Evolutionary conservation across 2,797 vertebrate genomes (phyloP).

Genomic region (Spea hammondii): DNA sequence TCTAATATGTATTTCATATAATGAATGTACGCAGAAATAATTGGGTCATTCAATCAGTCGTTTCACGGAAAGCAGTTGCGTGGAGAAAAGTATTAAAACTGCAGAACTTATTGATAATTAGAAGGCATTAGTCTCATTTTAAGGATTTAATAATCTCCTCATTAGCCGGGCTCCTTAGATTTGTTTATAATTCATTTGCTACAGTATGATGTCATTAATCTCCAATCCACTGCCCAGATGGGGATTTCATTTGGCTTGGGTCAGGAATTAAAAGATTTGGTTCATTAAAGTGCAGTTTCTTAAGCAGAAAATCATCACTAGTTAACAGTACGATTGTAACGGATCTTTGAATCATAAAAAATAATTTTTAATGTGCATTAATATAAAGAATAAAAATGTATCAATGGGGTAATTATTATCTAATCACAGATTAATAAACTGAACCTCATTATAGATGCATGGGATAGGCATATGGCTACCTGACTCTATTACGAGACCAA

Average conservation of each 20-base stretch:
- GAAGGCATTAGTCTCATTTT: slow-evolving; percentile 46
- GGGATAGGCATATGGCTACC: too few species aligned
- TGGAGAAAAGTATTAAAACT: slow-evolving; percentile 24
- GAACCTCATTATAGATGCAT: too few species aligned
- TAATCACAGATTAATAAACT: too few species aligned
- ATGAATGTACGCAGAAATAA: neutral
- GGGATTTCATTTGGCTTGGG: slow-evolving; percentile 39
- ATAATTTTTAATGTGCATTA: neutral
- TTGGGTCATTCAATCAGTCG: slow-evolving; percentile 9
- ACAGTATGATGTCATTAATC: slow-evolving; percentile 41
- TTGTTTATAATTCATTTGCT: slow-evolving; percentile 42
- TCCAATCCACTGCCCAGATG: slow-evolving; percentile 45
- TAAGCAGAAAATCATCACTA: slow-evolving; percentile 8
- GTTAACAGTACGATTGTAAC: neutral
- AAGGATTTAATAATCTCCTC: slow-evolving; percentile 41
- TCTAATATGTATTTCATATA: neutral
- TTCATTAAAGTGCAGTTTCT: slow-evolving; percentile 26
- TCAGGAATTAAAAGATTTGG: slow-evolving; percentile 35
- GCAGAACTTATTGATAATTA: slow-evolving; percentile 43
- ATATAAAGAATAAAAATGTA: too few species aligned
- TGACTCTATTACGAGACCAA: too few species aligned
- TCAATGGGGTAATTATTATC: too few species aligned
- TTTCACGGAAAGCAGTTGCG: slow-evolving; percentile 20
- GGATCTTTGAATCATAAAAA: neutral
- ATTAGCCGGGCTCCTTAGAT: slow-evolving; percentile 37